phyloP scores from a whole-genome alignment of 1,140 invertebrate genomes.

The Wiebesia pumilae region DNA sequence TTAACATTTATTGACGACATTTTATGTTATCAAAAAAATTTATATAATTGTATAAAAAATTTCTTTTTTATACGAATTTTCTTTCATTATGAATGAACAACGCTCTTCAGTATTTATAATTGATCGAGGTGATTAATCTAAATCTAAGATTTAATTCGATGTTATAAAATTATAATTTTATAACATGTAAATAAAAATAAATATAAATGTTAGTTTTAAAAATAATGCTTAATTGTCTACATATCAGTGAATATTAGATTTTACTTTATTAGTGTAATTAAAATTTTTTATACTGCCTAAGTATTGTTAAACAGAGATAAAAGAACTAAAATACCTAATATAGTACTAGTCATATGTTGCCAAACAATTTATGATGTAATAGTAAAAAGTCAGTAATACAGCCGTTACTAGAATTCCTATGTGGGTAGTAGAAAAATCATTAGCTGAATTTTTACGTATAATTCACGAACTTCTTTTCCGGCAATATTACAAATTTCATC shows the following conservation, averaged over 20 bases:
- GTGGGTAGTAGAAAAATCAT: too few species aligned
- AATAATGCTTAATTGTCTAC: neutral
- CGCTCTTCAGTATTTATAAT: neutral
- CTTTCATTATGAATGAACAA: neutral
- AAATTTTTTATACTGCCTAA: neutral
- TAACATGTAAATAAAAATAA: neutral
- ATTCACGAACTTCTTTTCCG: too few species aligned
- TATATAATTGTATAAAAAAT: too few species aligned
- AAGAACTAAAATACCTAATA: neutral
- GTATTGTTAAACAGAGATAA: neutral
- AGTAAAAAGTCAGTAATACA: neutral
- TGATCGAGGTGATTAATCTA: neutral
- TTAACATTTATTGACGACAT: too few species aligned
- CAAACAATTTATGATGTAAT: neutral
- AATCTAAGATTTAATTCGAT: too few species aligned
- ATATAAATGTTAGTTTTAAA: neutral
- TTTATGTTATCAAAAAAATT: too few species aligned
- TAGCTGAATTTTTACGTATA: too few species aligned
- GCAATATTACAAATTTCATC: too few species aligned
- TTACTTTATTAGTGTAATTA: neutral
- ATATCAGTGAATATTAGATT: neutral
- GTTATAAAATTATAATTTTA: neutral
- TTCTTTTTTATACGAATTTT: neutral
- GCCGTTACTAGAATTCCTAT: too few species aligned
- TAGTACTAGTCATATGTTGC: neutral